Percentiles rank a stretch among this genome's conserved stretches.
Conservation (phyloP, 2,797 vertebrate species). For the Ciconia nigra region DNA sequence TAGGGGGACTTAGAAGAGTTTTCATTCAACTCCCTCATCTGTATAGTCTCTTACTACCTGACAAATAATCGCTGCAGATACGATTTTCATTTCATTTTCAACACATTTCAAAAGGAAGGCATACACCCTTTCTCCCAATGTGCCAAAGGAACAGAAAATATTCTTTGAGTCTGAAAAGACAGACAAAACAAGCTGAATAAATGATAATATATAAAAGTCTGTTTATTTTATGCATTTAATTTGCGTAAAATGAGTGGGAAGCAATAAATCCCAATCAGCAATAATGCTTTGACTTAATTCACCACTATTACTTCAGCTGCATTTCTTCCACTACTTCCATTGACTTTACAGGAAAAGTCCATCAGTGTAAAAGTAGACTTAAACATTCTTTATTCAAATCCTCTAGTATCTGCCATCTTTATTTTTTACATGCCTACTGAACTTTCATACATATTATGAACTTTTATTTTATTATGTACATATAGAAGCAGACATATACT, state of each 20-base stretch:
- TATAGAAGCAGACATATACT: neutral
- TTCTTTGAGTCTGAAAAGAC: neutral
- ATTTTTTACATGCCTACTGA: neutral
- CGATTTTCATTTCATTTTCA: constrained; percentile 31
- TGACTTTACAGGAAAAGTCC: neutral
- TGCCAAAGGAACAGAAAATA: neutral
- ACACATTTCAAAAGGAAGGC: neutral
- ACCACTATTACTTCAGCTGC: neutral
- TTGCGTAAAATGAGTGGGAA: neutral
- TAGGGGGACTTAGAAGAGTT: neutral
- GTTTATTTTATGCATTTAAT: neutral
- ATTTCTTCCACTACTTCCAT: neutral
- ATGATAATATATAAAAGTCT: neutral
- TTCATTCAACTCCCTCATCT: neutral
- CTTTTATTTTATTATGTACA: neutral
- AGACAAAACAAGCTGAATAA: neutral
- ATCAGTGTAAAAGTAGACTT: neutral
- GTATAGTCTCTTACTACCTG: neutral
- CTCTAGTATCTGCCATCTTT: neutral
- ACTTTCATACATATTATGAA: neutral
- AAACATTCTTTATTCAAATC: neutral
- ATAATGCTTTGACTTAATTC: neutral
- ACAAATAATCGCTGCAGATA: constrained; percentile 12
- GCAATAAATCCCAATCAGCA: neutral
- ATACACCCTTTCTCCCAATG: neutral